Conservation (phyloP, 2,797 vertebrate species). For the Siniperca obscura region DNA sequence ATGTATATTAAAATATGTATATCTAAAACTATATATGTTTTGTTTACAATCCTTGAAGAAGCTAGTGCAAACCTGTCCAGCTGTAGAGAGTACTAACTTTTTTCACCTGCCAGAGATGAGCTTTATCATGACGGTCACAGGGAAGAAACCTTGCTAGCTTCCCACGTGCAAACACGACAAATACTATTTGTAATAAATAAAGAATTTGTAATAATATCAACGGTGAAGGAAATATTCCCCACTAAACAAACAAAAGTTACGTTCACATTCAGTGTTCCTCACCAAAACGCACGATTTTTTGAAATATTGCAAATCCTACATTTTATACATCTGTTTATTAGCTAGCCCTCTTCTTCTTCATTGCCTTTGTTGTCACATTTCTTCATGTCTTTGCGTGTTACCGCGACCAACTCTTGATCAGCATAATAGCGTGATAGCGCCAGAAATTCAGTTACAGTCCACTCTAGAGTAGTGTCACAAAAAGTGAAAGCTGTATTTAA, state of each 20-base stretch:
- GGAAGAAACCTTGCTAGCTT: background rate
- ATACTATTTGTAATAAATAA: too few relatives aligned
- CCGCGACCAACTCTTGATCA: background rate
- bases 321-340: background rate
- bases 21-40: background rate
- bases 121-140: background rate
- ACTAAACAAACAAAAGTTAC: background rate
- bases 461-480: too few relatives aligned
- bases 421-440: background rate
- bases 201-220: too few relatives aligned
- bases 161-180: background rate
- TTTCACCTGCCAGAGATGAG: background rate
- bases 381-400: background rate
- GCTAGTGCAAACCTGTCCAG: background rate
- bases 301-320: too few relatives aligned
- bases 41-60: background rate
- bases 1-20: background rate
- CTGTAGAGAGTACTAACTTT: background rate
- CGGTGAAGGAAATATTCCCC: background rate
- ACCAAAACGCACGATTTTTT: too few relatives aligned
- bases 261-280: background rate
- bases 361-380: too few relatives aligned
- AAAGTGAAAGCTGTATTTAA: too few relatives aligned
- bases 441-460: too few relatives aligned
- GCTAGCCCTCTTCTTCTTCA: background rate